phyloP scores from a whole-genome alignment of 2,888 invertebrate genomes.

The Anorthoa munda region DNA sequence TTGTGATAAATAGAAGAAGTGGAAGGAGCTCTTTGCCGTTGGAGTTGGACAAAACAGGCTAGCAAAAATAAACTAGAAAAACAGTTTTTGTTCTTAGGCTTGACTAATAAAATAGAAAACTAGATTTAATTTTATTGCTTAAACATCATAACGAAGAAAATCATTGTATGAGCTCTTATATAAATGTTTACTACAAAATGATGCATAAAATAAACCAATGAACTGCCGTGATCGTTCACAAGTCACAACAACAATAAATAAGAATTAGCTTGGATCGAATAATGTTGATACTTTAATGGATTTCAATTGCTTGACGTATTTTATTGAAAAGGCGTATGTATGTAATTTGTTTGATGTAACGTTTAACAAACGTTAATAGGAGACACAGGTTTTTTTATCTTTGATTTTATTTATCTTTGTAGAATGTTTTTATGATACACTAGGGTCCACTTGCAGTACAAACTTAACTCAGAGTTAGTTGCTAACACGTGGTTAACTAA shows the following conservation, averaged over 20 bases:
- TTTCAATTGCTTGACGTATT: constrained; percentile 19
- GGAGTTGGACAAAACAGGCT: too few species aligned
- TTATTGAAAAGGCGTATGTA: constrained; percentile 21
- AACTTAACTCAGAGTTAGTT: too few species aligned
- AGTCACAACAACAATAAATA: neutral
- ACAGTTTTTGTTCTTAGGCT: neutral
- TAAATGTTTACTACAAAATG: neutral
- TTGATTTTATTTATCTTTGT: neutral
- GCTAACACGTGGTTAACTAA: too few species aligned
- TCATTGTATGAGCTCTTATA: neutral
- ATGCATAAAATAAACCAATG: neutral
- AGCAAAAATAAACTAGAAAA: neutral
- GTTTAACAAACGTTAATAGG: neutral
- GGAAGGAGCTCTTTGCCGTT: too few species aligned
- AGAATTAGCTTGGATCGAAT: constrained; percentile 1
- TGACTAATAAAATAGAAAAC: too few species aligned
- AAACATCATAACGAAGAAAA: neutral
- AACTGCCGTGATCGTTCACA: neutral
- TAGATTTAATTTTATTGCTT: too few species aligned
- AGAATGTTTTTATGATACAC: neutral
- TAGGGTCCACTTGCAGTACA: too few species aligned
- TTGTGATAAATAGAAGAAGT: too few species aligned
- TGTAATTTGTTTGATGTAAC: neutral
- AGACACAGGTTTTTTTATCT: neutral
- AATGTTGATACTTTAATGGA: constrained; percentile 8